Base-by-base conservation (phyloP, 2,113 vertebrate species). In the Lampris megalopsis region DNA sequence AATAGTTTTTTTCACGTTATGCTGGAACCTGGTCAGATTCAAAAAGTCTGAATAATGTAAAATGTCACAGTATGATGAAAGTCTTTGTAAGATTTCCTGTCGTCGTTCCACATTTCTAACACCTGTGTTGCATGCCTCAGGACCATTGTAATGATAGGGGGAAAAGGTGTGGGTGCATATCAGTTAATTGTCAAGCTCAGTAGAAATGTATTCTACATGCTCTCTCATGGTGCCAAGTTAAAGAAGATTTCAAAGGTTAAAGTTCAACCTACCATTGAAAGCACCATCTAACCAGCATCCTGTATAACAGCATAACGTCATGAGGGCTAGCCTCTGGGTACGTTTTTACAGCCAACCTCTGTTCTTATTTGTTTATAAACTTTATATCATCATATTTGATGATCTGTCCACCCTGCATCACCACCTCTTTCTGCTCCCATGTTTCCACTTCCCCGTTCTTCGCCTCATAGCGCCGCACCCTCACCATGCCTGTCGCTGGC, bases 341-440 rank as follows among this genome's bases (percentile, higher is more conserved):
- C 4, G 1, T n/a, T 1, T 5, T 13, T 13, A n/a, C n/a, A 60
- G 41, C 37, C 1, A 6, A 3, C 5, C 10, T 47, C 36, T 7
- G 2, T 10, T 65, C 10, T 61, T 61, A 86, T 1, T 82, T 87
- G 42, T 74, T 85, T 5, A 79, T 78, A 75, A 90, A 84, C 49
- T 43, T 86, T 38, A 94, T 1, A 40, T 93, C 72, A 0, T 90
- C 80, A 42, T 68, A 93, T 59, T 92, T 91, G 24, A 92, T 43
- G 3, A 94, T 88, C 62, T 74, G 90, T n/a, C 92, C 92, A 13
- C 87, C 64, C 0, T 68, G 80, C 8, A 82, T 92, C 59, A 91
- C 78, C 53, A 94, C 89, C 63, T 93, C 89, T 38, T 75, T 93
- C 65, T 92, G 86, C 66, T 84, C 81, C 84, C 91, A 89, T 1